phyloP scores from a whole-genome alignment of 2,113 vertebrate species.

The Sapajus apella region DNA sequence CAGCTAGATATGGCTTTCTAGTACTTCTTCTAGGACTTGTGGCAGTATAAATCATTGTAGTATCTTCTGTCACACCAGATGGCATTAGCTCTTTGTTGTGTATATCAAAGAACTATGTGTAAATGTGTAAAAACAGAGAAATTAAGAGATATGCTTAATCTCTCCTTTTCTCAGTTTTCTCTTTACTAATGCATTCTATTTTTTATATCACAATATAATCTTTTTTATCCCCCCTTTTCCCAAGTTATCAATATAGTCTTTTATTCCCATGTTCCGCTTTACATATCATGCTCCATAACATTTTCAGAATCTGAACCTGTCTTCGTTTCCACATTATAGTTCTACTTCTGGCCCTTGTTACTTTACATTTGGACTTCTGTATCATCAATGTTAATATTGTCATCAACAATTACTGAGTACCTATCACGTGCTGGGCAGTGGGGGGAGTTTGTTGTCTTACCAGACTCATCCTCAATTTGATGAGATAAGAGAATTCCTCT shows the following conservation, averaged over 20 bases:
- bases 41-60: neutral
- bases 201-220: neutral
- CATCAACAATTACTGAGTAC: neutral
- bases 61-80: slow-evolving; percentile 9
- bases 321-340: neutral
- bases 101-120: neutral
- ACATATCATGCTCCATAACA: neutral
- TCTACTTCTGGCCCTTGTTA: neutral
- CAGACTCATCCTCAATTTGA: neutral
- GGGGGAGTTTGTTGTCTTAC: neutral
- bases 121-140: slow-evolving; percentile 43
- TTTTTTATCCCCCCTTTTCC: neutral
- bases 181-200: neutral
- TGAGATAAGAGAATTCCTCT: neutral
- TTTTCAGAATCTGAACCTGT: slow-evolving; percentile 1
- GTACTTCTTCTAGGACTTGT: neutral
- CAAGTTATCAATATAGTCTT: neutral
- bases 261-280: slow-evolving; percentile 23
- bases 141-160: neutral
- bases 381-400: neutral
- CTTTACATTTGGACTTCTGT: neutral
- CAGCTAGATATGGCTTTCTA: neutral
- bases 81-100: neutral
- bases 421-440: neutral
- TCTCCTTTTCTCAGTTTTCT: slow-evolving; percentile 28